A percentile compares a stretch with the other conserved stretches of the same genome.
These are phyloP conservation scores for Chloroceryle aenea DNA, from an alignment of 2,113 vertebrate genomes.

Conservation along the genomic window DNA sequence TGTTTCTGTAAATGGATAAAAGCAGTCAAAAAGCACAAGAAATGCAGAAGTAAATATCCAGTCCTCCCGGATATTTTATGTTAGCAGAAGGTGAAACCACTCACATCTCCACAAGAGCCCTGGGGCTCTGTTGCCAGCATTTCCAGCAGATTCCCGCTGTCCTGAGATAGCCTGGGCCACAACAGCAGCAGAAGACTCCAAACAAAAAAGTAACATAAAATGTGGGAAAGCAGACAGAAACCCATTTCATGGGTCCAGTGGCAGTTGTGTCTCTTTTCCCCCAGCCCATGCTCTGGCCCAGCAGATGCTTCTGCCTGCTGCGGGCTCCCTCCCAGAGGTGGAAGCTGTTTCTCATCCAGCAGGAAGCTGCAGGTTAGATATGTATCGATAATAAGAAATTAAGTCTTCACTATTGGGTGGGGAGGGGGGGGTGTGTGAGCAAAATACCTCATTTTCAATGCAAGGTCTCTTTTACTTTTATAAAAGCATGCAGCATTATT, in stretches of 20 bases:
- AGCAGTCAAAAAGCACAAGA: neutral
- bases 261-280: neutral
- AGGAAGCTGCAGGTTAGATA: neutral
- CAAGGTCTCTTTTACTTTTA: neutral
- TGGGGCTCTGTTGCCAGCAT: neutral
- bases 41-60: neutral
- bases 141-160: neutral
- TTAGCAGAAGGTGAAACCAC: neutral
- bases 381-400: neutral
- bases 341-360: neutral
- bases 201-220: neutral
- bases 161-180: neutral
- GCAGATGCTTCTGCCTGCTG: neutral
- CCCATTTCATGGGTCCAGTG: neutral
- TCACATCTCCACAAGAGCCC: neutral
- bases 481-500: neutral
- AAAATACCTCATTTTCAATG: neutral
- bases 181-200: neutral
- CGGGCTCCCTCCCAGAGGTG: neutral
- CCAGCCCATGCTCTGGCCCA: neutral
- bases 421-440: accelerated
- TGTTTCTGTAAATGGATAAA: neutral
- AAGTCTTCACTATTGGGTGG: neutral
- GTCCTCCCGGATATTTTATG: neutral
- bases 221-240: neutral